A percentile compares a stretch with the other conserved stretches of the same genome.
phyloP scores from a whole-genome alignment of 2,888 invertebrate species.

The Trissolcus japonicus region DNA sequence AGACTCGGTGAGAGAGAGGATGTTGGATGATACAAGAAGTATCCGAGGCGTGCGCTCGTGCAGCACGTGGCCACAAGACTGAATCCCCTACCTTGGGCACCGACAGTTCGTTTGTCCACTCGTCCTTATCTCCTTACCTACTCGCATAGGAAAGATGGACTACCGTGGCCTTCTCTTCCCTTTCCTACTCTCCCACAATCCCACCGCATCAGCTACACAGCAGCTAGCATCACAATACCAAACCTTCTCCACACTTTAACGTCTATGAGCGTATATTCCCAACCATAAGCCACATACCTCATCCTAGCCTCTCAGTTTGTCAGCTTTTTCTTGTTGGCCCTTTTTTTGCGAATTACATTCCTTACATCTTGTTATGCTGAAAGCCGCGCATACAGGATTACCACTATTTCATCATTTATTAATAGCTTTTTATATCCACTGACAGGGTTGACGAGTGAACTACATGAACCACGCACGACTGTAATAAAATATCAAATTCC shows the following conservation, averaged over 20 bases:
- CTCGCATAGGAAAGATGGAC: conserved; percentile 60
- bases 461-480: background rate
- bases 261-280: conserved; percentile 35
- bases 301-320: conserved; percentile 23
- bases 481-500: background rate
- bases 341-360: conserved; percentile 33
- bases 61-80: conserved; percentile 75
- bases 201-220: conserved; percentile 52
- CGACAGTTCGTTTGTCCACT: conserved; percentile 72
- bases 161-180: conserved; percentile 58
- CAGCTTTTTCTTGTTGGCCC: conserved; percentile 28
- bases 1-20: conserved; percentile 10
- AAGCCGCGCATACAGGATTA: conserved; percentile 19
- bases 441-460: background rate
- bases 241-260: conserved; percentile 34
- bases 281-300: conserved; percentile 17
- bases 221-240: conserved; percentile 52
- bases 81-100: conserved; percentile 73
- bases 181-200: conserved; percentile 55
- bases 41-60: conserved; percentile 73
- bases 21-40: conserved; percentile 59
- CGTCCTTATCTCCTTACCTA: conserved; percentile 69
- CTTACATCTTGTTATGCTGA: conserved; percentile 36
- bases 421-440: conserved; percentile 13
- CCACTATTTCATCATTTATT: conserved; percentile 19